Percentiles rank a stretch among this genome's conserved stretches.
These are phyloP conservation scores for Hermetia illucens DNA, from an alignment of 1,140 invertebrate genomes.

Conservation along the genomic window DNA sequence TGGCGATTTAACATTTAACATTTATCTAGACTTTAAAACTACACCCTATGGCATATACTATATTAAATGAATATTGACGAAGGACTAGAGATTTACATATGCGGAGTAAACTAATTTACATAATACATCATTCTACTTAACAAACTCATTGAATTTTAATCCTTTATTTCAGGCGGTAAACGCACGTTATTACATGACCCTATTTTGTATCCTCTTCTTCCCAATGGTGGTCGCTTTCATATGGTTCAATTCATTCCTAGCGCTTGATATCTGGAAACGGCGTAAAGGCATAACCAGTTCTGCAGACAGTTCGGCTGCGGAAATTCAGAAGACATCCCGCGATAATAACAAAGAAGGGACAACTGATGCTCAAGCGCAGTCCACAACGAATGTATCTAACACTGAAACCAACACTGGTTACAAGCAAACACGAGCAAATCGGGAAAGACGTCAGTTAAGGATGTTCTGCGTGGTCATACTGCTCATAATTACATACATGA, in stretches of 20 bases:
- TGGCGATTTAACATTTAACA: constrained; percentile 14
- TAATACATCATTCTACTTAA: constrained; percentile 6
- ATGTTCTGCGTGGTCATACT: constrained; percentile 33
- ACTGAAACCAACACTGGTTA: background rate
- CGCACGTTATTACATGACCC: constrained; percentile 17
- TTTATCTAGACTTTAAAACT: constrained; percentile 14
- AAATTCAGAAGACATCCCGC: background rate
- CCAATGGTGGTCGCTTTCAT: constrained; percentile 30
- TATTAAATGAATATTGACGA: constrained; percentile 2
- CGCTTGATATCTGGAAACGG: constrained; percentile 28
- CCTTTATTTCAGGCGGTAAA: constrained; percentile 16
- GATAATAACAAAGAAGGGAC: background rate
- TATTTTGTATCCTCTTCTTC: constrained; percentile 31
- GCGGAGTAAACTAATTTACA: constrained; percentile 8
- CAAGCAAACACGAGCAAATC: constrained; percentile 9
- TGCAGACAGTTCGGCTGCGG: background rate
- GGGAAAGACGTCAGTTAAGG: constrained; percentile 27
- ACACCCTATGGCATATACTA: constrained; percentile 5
- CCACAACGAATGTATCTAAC: constrained; percentile 1
- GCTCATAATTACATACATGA: constrained; percentile 29
- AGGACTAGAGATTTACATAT: constrained; percentile 2
- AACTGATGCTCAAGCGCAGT: background rate
- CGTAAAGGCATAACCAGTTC: constrained; percentile 4
- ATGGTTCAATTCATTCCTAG: constrained; percentile 31
- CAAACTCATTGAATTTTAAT: constrained; percentile 6